Conservation (phyloP, 2,888 invertebrate species). For the Tholera decimalis region DNA sequence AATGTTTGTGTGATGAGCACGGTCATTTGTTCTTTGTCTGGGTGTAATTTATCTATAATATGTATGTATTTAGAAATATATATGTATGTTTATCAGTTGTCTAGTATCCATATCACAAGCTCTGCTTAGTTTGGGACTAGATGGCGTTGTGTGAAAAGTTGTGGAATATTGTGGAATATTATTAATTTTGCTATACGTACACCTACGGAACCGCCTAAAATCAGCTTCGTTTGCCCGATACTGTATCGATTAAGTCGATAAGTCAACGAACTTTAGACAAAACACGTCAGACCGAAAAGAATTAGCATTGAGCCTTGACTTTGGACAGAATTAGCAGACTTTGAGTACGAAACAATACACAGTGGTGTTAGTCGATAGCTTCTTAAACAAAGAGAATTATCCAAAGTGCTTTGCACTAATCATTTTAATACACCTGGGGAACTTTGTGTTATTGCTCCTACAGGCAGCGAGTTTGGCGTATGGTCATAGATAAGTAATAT, state of each 20-base stretch:
- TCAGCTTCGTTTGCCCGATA: slow-evolving; percentile 14
- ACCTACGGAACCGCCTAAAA: slow-evolving; percentile 15
- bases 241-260: slow-evolving; percentile 48
- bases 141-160: too few species aligned
- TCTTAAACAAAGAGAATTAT: slow-evolving; percentile 43
- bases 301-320: slow-evolving; percentile 65
- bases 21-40: too few species aligned
- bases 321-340: slow-evolving; percentile 54
- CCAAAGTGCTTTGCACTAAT: slow-evolving; percentile 36
- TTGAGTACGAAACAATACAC: slow-evolving; percentile 50
- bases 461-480: not conserved
- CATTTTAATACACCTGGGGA: slow-evolving; percentile 25
- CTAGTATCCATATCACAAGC: too few species aligned
- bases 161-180: too few species aligned
- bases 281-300: slow-evolving; percentile 69
- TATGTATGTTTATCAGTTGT: too few species aligned
- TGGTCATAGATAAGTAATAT: not conserved
- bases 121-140: too few species aligned
- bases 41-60: too few species aligned
- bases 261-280: slow-evolving; percentile 64
- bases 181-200: not conserved
- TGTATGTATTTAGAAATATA: too few species aligned
- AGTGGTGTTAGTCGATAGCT: slow-evolving; percentile 32
- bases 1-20: too few species aligned
- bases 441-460: slow-evolving; percentile 18